These are phyloP conservation scores for Pelvicachromis taeniatus DNA, from an alignment of 2,113 vertebrate species.

Conservation along the genomic window DNA sequence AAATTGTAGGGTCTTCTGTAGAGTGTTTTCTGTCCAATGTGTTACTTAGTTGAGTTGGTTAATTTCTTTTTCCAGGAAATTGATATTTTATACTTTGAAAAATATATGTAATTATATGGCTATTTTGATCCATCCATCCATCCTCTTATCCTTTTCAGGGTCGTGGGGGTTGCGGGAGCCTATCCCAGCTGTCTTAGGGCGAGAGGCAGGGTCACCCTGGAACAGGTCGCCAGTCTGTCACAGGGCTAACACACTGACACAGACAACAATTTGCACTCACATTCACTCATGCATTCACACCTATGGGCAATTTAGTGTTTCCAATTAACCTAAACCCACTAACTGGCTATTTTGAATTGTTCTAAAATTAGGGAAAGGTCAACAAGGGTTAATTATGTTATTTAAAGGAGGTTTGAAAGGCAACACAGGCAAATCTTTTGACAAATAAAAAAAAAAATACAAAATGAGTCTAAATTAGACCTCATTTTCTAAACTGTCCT, in stretches of 20 bases:
- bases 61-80: background rate
- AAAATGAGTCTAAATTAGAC: background rate
- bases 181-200: no score
- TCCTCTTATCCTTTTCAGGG: no score
- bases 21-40: background rate
- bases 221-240: no score
- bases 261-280: no score
- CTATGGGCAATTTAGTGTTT: no score
- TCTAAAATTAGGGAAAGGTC: background rate
- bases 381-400: background rate
- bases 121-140: no score
- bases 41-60: background rate
- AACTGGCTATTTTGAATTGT: background rate
- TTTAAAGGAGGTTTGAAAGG: background rate
- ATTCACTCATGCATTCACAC: no score
- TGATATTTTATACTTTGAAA: background rate
- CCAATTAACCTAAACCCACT: no score
- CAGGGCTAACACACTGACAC: no score
- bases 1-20: background rate
- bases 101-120: background rate
- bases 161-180: no score
- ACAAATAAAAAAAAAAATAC: background rate
- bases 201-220: no score
- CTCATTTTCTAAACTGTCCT: background rate
- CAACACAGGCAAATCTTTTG: background rate